Percentiles rank a stretch among this genome's conserved stretches.
phyloP scores from a whole-genome alignment of 2,888 invertebrate genomes.

The Shargacucullia verbasci region DNA sequence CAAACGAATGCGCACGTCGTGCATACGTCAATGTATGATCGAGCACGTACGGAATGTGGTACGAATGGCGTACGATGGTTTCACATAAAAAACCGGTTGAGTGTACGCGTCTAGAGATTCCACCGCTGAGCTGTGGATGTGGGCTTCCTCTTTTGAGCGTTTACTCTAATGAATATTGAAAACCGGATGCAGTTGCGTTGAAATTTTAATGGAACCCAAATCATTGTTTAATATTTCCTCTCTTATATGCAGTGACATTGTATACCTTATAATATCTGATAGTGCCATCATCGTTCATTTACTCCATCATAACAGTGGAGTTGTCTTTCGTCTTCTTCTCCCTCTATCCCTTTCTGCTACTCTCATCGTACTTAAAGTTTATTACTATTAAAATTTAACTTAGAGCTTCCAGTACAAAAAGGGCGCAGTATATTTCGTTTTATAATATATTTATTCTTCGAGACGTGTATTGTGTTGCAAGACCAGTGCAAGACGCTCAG shows the following conservation, averaged over 20 bases:
- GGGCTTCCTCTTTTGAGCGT: slow-evolving; percentile 47
- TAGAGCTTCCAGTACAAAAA: too few relatives aligned
- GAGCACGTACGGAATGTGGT: slow-evolving; percentile 58
- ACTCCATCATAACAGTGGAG: too few relatives aligned
- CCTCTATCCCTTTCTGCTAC: too few relatives aligned
- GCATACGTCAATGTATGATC: slow-evolving; percentile 60
- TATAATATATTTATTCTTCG: background rate
- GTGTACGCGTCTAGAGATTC: slow-evolving; percentile 33
- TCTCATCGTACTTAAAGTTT: too few relatives aligned
- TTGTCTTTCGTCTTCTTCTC: too few relatives aligned
- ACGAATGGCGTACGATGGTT: slow-evolving; percentile 43
- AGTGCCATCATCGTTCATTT: too few relatives aligned
- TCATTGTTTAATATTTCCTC: slow-evolving; percentile 14
- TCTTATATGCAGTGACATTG: too few relatives aligned
- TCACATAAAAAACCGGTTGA: slow-evolving; percentile 55
- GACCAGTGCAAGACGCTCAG: slow-evolving; percentile 39
- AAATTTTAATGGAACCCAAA: slow-evolving; percentile 33
- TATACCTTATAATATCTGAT: background rate
- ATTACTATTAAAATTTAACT: too few relatives aligned
- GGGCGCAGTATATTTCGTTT: too few relatives aligned
- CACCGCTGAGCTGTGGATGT: slow-evolving; percentile 28
- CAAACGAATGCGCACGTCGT: slow-evolving; percentile 48
- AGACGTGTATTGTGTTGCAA: slow-evolving; percentile 6
- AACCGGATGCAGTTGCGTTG: slow-evolving; percentile 43
- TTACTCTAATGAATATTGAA: slow-evolving; percentile 49